Base-by-base conservation (phyloP, 1,140 invertebrate species). In the Ips nitidus region DNA sequence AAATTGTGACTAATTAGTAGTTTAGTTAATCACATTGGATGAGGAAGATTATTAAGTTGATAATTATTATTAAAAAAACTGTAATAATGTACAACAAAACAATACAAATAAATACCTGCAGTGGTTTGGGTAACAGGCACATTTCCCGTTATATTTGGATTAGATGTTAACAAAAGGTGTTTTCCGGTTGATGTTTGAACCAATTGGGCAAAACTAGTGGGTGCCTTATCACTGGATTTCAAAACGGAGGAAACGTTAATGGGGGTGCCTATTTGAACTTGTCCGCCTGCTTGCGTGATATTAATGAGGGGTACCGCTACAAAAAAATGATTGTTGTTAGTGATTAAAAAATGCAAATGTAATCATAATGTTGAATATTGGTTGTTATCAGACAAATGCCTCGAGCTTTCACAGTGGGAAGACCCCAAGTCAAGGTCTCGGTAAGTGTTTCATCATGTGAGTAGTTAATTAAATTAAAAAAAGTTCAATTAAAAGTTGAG, bases 121-220 rank as follows among this genome's bases (percentile, higher is more conserved):
- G 74, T 70, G 7, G 75, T 76, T 38, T 76, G 74, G 2, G 78
- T 73, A 47, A 77, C 75, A 37, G 77, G 72, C 70, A 79, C 76
- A 60, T 71, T 75, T 55, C 61, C 74, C n/a, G 74, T 75, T 62
- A 73, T 72, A 60, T 75, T 79, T 22, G 75, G 74, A 70, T 79
- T 77, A 0, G 77, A 72, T n/a, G 78, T 87, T 4, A 89, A 78
- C 41, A 91, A 82, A 55, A 90, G 83, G 79, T 87, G 86, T 76
- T 88, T 87, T 41, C 90, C 90, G 36, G 86, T 84, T 42, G 89
- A 84, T 4, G 89, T 90, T 77, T 91, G 89, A 22, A 91, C 87
- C 42, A 91, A 79, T 73, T 90, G 89, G 66, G 85, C 86, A 73
- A 86, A 79, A 72, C 74, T 75, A 43, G 75, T 75, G 6, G 74